Evolutionary conservation across 1,140 invertebrate species (phyloP), one percentile per base, ranked within the genome.

Genomic region (Drosophila burlai): DNA sequence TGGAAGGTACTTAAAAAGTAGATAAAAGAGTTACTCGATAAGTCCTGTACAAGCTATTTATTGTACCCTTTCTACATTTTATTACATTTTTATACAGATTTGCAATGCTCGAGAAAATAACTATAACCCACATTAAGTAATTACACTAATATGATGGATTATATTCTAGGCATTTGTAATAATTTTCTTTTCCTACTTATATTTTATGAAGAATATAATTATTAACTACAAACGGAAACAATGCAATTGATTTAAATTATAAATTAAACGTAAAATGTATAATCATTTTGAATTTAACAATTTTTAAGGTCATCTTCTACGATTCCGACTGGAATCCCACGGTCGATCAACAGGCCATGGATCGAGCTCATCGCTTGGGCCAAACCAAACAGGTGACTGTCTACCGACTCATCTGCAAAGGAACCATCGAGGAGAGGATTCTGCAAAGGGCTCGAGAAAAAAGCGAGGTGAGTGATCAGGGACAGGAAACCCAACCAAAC

Each of bases 281-380:
- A 34, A 34, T 34, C 10, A 10, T 34, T 34, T 10, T 2, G 9
- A 34, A 34, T 47, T 49, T 26, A 2, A 7, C 15, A 2, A 5
- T 66, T 61, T 92, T 94, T 40, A 81, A 98, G 97, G 97, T 99
- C 55, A 98, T 99, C 93, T 99, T 99, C 94, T 99, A 99, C 93
- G 99, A 99, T 93, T 98, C 97, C 24, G 99, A 99, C 93, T 99
- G 99, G 99, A 99, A 99, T 94, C 99, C 99, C 15, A 98, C 97
- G 0, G 97, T 98, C 16, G 98, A 98, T 94, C 97, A 98, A 90
- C 97, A 98, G 92, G 98, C 98, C 3, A 98, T 98, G 97, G 97
- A 98, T 94, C 95, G 98, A 43, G 97, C 97, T 1, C 97, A 98
- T 93, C 94, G 97, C 29, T 93, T 98, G 66, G 97, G 97, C 4